phyloP scores from a whole-genome alignment of 2,797 vertebrate species.

The Acrossocheilus fasciatus region DNA sequence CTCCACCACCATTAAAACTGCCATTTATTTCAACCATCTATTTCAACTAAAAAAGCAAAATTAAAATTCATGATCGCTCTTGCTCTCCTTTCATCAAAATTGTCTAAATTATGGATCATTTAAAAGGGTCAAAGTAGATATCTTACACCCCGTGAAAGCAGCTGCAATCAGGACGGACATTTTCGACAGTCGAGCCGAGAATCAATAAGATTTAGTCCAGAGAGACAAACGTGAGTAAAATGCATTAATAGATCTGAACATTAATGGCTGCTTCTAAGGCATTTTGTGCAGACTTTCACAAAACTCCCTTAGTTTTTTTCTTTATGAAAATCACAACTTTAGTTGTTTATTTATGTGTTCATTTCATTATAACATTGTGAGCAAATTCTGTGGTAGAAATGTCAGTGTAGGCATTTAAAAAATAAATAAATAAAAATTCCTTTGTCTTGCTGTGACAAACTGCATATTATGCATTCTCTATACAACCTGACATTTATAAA shows the following conservation, averaged over 20 bases:
- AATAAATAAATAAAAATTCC: not conserved
- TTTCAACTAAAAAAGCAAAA: slow-evolving; percentile 5
- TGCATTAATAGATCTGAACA: slow-evolving; percentile 62
- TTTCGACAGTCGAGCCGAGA: slow-evolving; percentile 53
- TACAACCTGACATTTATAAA: too few species aligned
- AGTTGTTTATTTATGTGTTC: not conserved
- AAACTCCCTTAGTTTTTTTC: not conserved
- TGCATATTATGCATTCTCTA: not conserved
- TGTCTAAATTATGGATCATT: slow-evolving; percentile 37
- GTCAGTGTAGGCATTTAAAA: not conserved
- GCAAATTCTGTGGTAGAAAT: not conserved
- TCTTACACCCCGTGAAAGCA: slow-evolving; percentile 12
- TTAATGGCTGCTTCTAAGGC: slow-evolving; percentile 60
- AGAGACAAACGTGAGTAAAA: slow-evolving; percentile 43
- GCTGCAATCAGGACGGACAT: slow-evolving; percentile 56
- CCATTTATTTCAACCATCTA: not conserved
- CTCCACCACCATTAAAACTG: not conserved
- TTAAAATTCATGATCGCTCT: not conserved
- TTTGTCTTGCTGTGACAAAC: not conserved
- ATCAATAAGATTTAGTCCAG: slow-evolving; percentile 60
- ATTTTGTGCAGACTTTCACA: not conserved
- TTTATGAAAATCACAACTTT: not conserved
- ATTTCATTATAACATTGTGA: not conserved
- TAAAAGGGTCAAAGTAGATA: slow-evolving; percentile 19
- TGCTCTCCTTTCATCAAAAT: slow-evolving; percentile 3